These are phyloP conservation scores for Dolichomitus sp. DNA, from an alignment of 2,888 invertebrate genomes.

Conservation along the genomic window DNA sequence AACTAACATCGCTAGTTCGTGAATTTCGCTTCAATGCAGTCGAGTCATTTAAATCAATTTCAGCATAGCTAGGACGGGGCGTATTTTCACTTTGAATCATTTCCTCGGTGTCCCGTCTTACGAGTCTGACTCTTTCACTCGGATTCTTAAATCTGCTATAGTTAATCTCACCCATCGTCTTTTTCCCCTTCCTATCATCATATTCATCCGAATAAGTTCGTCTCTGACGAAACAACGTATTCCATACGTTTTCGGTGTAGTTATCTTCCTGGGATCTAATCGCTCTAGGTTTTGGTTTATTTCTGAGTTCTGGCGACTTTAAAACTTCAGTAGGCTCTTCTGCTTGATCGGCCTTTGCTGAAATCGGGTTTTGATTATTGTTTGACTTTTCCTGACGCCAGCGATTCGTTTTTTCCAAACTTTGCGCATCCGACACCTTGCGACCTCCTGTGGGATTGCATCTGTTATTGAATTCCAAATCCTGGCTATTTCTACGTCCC, in stretches of 20 bases:
- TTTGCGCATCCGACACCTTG: not conserved
- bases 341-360: not conserved
- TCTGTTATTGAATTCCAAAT: constrained; percentile 78
- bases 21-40: constrained; percentile 63
- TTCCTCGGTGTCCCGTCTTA: constrained; percentile 60
- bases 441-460: constrained; percentile 13
- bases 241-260: constrained; percentile 22
- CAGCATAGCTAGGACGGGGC: constrained; percentile 45
- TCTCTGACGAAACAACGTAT: constrained; percentile 69
- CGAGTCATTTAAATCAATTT: constrained; percentile 28
- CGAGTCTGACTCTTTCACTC: constrained; percentile 63
- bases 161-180: not conserved
- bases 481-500: constrained; percentile 76
- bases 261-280: constrained; percentile 49
- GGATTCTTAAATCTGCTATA: not conserved
- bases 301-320: constrained; percentile 71
- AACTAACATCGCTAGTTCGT: constrained; percentile 69
- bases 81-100: constrained; percentile 26
- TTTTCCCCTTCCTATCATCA: constrained; percentile 69
- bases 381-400: not conserved
- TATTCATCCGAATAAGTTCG: constrained; percentile 79
- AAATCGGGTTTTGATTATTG: not conserved
- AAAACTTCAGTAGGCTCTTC: constrained; percentile 9
- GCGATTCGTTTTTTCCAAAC: not conserved
- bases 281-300: constrained; percentile 70